Conservation (phyloP, 2,113 vertebrate genomes). For the Calyptommatus sinebrachiatus region DNA sequence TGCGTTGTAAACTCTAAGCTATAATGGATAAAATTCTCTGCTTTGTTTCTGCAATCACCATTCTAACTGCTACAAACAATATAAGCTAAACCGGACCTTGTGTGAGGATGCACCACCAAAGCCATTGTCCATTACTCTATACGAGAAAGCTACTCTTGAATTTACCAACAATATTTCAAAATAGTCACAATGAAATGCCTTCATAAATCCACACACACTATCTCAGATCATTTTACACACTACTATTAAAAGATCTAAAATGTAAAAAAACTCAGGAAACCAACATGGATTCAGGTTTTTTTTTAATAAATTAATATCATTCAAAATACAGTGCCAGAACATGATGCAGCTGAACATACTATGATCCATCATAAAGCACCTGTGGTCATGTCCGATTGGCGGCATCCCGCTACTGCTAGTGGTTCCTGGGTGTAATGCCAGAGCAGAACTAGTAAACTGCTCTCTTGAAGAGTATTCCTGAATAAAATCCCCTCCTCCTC, state of each 20-base stretch:
- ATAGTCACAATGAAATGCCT: background rate
- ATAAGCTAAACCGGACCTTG: too few species aligned
- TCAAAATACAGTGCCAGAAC: slow-evolving; percentile 99
- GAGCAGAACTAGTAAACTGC: slow-evolving; percentile 78
- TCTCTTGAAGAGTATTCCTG: slow-evolving; percentile 82
- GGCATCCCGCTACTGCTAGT: slow-evolving; percentile 81
- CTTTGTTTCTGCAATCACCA: too few species aligned
- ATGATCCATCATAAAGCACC: slow-evolving; percentile 91
- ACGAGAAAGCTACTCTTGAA: background rate
- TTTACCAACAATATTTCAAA: background rate
- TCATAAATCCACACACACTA: too few species aligned
- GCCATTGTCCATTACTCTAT: background rate
- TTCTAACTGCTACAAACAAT: too few species aligned
- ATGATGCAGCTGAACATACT: slow-evolving; percentile 97
- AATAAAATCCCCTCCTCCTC: slow-evolving; percentile 73
- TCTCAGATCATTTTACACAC: background rate
- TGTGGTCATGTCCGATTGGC: slow-evolving; percentile 83
- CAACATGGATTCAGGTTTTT: slow-evolving; percentile 46
- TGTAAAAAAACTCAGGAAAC: background rate
- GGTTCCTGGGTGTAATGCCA: slow-evolving; percentile 85
- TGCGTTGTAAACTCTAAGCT: too few species aligned
- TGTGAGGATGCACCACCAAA: too few species aligned
- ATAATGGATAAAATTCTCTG: too few species aligned
- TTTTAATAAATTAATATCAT: slow-evolving; percentile 99
- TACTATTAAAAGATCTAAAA: background rate